Evolutionary conservation across 2,888 invertebrate species (phyloP).

Genomic region (Dynastes tityus): DNA sequence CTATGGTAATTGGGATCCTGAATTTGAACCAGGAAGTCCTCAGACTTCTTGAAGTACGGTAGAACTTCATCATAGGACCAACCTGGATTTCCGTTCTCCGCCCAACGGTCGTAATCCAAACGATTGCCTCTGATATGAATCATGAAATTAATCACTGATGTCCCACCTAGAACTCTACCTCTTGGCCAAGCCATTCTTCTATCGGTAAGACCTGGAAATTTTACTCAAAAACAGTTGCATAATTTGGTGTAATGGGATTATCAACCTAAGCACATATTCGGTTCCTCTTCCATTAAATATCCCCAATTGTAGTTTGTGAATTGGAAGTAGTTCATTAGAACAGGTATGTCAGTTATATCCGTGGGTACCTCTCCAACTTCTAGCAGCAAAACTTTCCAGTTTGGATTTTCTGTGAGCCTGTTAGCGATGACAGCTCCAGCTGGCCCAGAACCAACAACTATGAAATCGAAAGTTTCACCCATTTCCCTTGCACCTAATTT

Average conservation of each 20-base stretch:
- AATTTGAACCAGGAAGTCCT: conserved; percentile 65
- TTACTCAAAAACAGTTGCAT: not conserved
- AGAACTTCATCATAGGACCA: conserved; percentile 76
- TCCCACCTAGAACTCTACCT: conserved; percentile 76
- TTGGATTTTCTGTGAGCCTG: conserved; percentile 70
- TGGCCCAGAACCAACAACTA: conserved; percentile 71
- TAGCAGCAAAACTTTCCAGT: conserved; percentile 64
- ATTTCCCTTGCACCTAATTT: not conserved
- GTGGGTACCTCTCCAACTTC: conserved; percentile 64
- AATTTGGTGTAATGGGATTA: not conserved
- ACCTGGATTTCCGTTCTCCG: conserved; percentile 79
- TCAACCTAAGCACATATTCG: conserved; percentile 48
- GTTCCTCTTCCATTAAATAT: conserved; percentile 70
- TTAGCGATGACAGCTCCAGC: conserved; percentile 72
- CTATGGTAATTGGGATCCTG: conserved; percentile 73
- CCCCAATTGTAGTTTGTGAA: conserved; percentile 74
- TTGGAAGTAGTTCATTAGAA: conserved; percentile 71
- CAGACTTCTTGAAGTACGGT: conserved; percentile 72
- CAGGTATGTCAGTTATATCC: conserved; percentile 70
- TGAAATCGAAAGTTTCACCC: conserved; percentile 67
- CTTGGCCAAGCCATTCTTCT: conserved; percentile 72
- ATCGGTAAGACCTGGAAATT: conserved; percentile 51
- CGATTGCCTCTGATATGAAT: conserved; percentile 84
- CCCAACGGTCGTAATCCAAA: conserved; percentile 80
- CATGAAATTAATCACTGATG: conserved; percentile 78